phyloP scores from a whole-genome alignment of 2,797 vertebrate species.

The Peromyscus eremicus region DNA sequence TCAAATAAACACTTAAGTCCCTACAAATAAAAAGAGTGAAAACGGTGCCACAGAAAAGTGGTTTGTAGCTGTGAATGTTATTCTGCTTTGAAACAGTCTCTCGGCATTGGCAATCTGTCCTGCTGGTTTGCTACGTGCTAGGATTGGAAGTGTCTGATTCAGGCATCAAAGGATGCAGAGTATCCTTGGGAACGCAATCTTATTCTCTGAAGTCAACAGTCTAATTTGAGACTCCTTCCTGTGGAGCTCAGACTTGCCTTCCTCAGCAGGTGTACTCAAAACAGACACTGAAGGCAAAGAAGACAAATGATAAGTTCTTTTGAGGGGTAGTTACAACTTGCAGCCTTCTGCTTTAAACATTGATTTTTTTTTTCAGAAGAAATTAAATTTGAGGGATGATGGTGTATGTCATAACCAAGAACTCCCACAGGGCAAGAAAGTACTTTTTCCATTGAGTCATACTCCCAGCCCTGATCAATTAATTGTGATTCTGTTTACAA shows the following conservation, averaged over 20 bases:
- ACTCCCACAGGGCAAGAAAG: background rate
- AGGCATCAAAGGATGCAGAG: background rate
- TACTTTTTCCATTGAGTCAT: background rate
- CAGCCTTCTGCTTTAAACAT: conserved; percentile 9
- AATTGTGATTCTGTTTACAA: conserved; percentile 31
- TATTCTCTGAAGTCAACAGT: background rate
- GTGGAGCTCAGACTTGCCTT: background rate
- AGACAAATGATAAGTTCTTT: conserved; percentile 8
- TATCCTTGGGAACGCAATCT: conserved; percentile 10
- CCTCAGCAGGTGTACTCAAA: background rate
- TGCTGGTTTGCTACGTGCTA: conserved; percentile 27
- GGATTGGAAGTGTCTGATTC: background rate
- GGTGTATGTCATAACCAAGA: background rate
- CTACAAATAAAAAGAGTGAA: conserved; percentile 14
- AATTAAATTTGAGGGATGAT: background rate
- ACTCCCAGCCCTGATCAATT: background rate
- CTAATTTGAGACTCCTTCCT: conserved; percentile 31
- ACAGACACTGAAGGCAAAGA: background rate
- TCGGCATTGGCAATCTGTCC: background rate
- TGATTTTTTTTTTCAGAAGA: conserved; percentile 20
- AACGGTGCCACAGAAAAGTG: background rate
- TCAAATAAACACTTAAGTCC: conserved; percentile 34
- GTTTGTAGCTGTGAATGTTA: conserved; percentile 27
- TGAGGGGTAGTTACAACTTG: background rate
- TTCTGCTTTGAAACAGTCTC: conserved; percentile 55